phyloP scores from a whole-genome alignment of 2,113 vertebrate species.

The Elephantulus edwardii region DNA sequence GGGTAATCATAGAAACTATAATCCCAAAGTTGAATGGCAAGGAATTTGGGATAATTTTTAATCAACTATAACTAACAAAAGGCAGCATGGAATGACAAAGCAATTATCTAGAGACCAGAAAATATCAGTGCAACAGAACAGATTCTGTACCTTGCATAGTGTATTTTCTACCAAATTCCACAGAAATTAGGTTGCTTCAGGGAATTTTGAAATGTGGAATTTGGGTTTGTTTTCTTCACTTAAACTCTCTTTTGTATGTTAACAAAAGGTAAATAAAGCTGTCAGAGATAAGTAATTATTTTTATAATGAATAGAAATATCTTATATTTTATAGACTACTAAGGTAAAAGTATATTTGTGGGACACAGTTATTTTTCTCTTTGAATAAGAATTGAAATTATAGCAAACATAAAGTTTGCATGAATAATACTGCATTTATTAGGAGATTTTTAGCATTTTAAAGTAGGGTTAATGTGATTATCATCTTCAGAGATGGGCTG shows the following conservation, averaged over 20 bases:
- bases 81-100: too few species aligned
- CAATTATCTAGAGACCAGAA: neutral
- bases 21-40: neutral
- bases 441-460: constrained; percentile 15
- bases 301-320: constrained; percentile 19
- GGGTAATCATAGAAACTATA: neutral
- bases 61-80: neutral
- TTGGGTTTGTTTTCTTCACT: neutral
- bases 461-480: neutral
- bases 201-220: constrained; percentile 37
- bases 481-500: neutral
- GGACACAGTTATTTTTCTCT: too few species aligned
- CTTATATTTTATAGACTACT: neutral
- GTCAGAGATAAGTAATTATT: neutral
- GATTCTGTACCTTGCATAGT: neutral
- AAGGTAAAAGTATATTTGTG: too few species aligned
- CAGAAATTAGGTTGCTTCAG: neutral
- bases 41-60: neutral
- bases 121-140: neutral
- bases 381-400: too few species aligned
- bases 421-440: neutral
- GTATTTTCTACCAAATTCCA: neutral
- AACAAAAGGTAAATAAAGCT: neutral
- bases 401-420: neutral
- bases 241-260: neutral